phyloP scores from a whole-genome alignment of 2,797 vertebrate species.

The Smutsia gigantea region DNA sequence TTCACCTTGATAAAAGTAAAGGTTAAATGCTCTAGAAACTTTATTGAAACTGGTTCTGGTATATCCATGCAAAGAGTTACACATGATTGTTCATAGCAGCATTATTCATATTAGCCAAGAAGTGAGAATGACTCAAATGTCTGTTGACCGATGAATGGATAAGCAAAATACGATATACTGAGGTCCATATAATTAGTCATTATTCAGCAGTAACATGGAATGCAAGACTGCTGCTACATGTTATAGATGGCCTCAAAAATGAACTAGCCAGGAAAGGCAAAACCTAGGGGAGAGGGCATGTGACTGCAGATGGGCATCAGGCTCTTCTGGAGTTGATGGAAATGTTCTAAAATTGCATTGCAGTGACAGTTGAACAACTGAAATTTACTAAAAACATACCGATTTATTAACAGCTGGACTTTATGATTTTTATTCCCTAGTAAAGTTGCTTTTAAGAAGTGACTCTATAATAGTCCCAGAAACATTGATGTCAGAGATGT shows the following conservation, averaged over 20 bases:
- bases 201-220: background rate
- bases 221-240: background rate
- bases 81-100: background rate
- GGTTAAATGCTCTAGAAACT: conserved; percentile 25
- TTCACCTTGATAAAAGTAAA: background rate
- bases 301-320: background rate
- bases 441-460: background rate
- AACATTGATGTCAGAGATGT: background rate
- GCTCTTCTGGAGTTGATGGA: background rate
- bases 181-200: background rate
- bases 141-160: background rate
- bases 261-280: background rate
- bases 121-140: background rate
- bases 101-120: background rate
- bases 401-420: background rate
- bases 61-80: background rate
- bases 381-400: background rate
- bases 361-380: background rate
- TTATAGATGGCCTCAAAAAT: background rate
- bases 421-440: background rate
- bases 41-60: background rate
- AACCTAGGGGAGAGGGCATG: background rate
- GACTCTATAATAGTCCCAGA: background rate
- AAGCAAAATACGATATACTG: background rate
- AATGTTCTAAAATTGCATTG: background rate